A percentile compares a stretch with the other conserved stretches of the same genome.
Conservation (phyloP, 2,113 vertebrate genomes). For the Menidia beryllina region DNA sequence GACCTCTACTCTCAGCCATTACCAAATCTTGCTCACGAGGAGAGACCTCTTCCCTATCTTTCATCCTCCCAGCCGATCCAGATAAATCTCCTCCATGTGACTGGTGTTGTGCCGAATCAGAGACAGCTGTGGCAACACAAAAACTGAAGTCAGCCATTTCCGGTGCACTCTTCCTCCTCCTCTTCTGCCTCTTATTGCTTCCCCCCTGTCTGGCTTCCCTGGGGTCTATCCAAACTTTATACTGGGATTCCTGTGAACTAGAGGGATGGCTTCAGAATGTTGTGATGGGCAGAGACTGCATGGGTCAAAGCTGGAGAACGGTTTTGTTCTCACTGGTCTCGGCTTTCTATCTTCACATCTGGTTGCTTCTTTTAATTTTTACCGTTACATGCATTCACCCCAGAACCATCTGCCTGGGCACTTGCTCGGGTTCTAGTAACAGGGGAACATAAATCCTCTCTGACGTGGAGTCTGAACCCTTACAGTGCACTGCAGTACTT, state of each 20-base stretch:
- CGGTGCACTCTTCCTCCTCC: constrained; percentile 31
- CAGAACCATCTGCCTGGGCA: constrained; percentile 15
- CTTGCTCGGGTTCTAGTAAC: constrained; percentile 32
- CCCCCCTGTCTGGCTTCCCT: constrained; percentile 17
- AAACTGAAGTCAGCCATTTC: constrained; percentile 54
- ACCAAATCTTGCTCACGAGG: neutral
- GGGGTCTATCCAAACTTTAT: constrained; percentile 24
- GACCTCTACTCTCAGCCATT: too few relatives aligned
- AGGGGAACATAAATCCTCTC: constrained; percentile 16
- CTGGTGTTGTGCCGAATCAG: constrained; percentile 58
- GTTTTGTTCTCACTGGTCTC: neutral
- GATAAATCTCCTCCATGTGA: constrained; percentile 51
- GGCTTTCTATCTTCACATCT: neutral
- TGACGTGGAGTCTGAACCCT: constrained; percentile 9
- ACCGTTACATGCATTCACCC: constrained; percentile 14
- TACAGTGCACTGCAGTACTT: constrained; percentile 10
- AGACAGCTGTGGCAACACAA: constrained; percentile 75
- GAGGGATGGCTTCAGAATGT: constrained; percentile 50
- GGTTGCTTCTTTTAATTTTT: constrained; percentile 12
- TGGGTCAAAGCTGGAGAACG: constrained; percentile 29
- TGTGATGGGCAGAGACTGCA: constrained; percentile 32
- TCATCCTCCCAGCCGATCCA: constrained; percentile 30
- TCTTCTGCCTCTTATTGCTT: constrained; percentile 19
- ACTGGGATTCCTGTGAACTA: constrained; percentile 26
- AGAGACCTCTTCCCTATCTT: constrained; percentile 23